Percentiles rank a stretch among this genome's conserved stretches.
Conservation (phyloP, 1,140 invertebrate species). For the Dendroctonus valens region DNA sequence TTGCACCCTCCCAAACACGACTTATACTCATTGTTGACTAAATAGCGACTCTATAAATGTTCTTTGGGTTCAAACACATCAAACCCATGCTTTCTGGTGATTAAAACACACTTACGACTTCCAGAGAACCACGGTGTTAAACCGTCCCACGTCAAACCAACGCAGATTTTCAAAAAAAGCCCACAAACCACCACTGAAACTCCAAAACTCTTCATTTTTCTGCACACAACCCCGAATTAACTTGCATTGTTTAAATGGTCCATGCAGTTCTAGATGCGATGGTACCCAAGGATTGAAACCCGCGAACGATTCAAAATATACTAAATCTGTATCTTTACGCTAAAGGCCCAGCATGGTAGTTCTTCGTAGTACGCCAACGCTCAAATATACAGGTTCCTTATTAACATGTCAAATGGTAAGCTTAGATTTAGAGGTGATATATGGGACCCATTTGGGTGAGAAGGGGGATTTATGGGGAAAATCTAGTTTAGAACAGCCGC, state of each 20-base stretch:
- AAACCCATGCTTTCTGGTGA: too few species aligned
- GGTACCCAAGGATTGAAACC: background rate
- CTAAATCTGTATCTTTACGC: constrained; percentile 10
- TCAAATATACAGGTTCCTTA: constrained; percentile 23
- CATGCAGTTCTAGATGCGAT: background rate
- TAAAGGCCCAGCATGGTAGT: constrained; percentile 15
- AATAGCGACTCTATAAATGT: too few species aligned
- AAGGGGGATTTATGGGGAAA: background rate
- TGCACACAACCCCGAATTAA: too few species aligned
- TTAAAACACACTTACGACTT: constrained; percentile 46
- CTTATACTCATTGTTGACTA: too few species aligned
- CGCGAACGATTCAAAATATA: constrained; percentile 6
- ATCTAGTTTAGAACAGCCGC: too few species aligned
- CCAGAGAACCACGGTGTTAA: constrained; percentile 52
- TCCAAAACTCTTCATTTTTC: background rate
- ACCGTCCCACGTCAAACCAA: constrained; percentile 48
- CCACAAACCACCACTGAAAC: background rate
- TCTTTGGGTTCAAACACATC: too few species aligned
- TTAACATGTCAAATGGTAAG: constrained; percentile 14
- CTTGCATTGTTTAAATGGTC: background rate
- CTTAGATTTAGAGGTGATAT: constrained; percentile 2
- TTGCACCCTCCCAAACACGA: too few species aligned
- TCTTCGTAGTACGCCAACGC: constrained; percentile 20
- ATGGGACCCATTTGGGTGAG: constrained; percentile 1
- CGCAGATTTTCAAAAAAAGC: background rate